phyloP scores from a whole-genome alignment of 2,888 invertebrate genomes.

The Nymphalis urticae region DNA sequence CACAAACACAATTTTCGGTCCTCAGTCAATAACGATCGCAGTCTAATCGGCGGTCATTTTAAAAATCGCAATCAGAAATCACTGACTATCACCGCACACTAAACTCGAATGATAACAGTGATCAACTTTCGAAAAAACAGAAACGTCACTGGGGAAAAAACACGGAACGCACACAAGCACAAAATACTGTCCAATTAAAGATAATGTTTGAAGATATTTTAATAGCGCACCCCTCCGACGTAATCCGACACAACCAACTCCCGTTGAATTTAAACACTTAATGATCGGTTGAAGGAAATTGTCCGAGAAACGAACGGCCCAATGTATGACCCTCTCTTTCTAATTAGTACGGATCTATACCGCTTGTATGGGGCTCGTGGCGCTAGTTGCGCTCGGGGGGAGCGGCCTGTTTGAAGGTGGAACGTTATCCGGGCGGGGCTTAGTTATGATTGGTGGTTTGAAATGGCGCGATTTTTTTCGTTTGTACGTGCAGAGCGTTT shows the following conservation, averaged over 20 bases:
- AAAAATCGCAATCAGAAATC: slow-evolving; percentile 48
- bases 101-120: slow-evolving; percentile 76
- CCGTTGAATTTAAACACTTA: slow-evolving; percentile 81
- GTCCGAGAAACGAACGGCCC: slow-evolving; percentile 79
- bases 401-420: slow-evolving; percentile 59
- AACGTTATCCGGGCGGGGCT: slow-evolving; percentile 55
- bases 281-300: slow-evolving; percentile 82
- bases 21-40: slow-evolving; percentile 38
- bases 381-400: slow-evolving; percentile 61
- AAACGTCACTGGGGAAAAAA: slow-evolving; percentile 67
- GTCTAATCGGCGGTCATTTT: slow-evolving; percentile 44
- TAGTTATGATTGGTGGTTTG: slow-evolving; percentile 56
- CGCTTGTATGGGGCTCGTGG: slow-evolving; percentile 68
- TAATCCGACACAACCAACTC: slow-evolving; percentile 82
- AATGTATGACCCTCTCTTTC: slow-evolving; percentile 66
- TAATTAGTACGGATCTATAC: slow-evolving; percentile 64
- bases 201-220: slow-evolving; percentile 82
- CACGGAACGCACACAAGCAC: slow-evolving; percentile 76
- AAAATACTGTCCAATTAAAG: slow-evolving; percentile 81
- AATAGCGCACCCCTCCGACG: slow-evolving; percentile 80
- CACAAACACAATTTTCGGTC: slow-evolving; percentile 44
- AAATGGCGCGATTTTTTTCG: slow-evolving; percentile 69
- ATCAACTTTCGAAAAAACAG: slow-evolving; percentile 75
- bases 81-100: slow-evolving; percentile 67
- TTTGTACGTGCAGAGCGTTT: slow-evolving; percentile 66